Conservation (phyloP, 2,113 vertebrate genomes). For the Pelecanoides urinatrix region DNA sequence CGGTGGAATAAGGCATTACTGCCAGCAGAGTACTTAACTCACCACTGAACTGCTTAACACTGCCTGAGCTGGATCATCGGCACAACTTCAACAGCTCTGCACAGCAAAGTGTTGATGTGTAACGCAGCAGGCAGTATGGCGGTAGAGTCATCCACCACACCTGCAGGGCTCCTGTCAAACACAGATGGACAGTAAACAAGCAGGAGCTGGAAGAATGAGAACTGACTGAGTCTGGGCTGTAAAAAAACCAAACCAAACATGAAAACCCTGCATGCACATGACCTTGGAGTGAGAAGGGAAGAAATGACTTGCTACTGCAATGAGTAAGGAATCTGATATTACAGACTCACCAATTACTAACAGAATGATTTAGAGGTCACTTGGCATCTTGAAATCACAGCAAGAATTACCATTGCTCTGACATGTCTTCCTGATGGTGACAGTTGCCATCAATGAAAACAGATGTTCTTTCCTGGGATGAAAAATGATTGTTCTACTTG, state of each 20-base stretch:
- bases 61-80: background rate
- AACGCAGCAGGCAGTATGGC: background rate
- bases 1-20: background rate
- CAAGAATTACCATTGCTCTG: background rate
- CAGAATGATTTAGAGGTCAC: background rate
- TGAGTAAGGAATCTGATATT: background rate
- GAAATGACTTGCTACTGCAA: background rate
- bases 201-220: background rate
- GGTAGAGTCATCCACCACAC: rapidly evolving
- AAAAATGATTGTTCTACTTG: background rate
- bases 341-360: background rate
- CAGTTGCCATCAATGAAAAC: background rate
- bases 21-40: background rate
- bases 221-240: background rate
- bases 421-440: background rate
- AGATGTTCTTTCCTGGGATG: background rate
- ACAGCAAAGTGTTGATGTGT: background rate
- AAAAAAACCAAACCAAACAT: background rate
- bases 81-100: background rate
- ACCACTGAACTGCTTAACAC: background rate
- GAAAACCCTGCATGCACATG: background rate
- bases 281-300: background rate
- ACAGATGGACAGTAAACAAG: background rate
- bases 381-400: background rate
- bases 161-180: background rate